Conservation (phyloP, 2,888 invertebrate species). For the Nymphalis urticae region DNA sequence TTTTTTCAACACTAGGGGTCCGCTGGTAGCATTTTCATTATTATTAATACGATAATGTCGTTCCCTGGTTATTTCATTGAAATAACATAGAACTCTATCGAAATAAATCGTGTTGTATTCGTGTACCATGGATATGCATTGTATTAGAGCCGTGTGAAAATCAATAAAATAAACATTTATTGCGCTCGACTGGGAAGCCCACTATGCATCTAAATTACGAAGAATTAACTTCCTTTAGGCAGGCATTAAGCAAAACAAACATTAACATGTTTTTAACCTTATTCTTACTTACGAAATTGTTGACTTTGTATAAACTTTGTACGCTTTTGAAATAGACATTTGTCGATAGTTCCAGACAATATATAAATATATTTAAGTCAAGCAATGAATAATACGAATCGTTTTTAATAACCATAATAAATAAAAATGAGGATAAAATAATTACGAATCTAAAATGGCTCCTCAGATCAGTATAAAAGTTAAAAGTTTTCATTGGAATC, state of each 20-base stretch:
- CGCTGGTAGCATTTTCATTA: conserved; percentile 64
- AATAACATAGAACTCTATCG: conserved; percentile 64
- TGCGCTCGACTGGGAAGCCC: conserved; percentile 51
- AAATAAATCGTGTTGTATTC: conserved; percentile 50
- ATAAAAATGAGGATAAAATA: conserved; percentile 9
- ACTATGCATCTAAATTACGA: conserved; percentile 29
- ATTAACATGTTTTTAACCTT: conserved; percentile 7
- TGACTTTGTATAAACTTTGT: neutral
- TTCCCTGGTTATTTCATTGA: conserved; percentile 64
- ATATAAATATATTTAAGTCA: too few species aligned
- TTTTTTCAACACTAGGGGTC: conserved; percentile 61
- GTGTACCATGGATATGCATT: conserved; percentile 61
- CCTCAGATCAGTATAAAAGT: conserved; percentile 16
- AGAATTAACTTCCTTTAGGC: conserved; percentile 36
- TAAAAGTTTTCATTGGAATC: conserved; percentile 29
- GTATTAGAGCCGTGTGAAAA: conserved; percentile 74
- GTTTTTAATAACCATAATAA: neutral
- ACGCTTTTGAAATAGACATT: too few species aligned
- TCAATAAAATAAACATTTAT: conserved; percentile 78
- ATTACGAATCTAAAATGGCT: conserved; percentile 8
- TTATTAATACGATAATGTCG: conserved; percentile 75
- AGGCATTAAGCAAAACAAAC: conserved; percentile 28
- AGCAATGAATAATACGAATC: too few species aligned
- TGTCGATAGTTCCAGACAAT: too few species aligned
- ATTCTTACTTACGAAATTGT: neutral